Evolutionary conservation across 2,113 vertebrate species (phyloP), one percentile per base, ranked within the genome.

Genomic region (Merops nubicus): DNA sequence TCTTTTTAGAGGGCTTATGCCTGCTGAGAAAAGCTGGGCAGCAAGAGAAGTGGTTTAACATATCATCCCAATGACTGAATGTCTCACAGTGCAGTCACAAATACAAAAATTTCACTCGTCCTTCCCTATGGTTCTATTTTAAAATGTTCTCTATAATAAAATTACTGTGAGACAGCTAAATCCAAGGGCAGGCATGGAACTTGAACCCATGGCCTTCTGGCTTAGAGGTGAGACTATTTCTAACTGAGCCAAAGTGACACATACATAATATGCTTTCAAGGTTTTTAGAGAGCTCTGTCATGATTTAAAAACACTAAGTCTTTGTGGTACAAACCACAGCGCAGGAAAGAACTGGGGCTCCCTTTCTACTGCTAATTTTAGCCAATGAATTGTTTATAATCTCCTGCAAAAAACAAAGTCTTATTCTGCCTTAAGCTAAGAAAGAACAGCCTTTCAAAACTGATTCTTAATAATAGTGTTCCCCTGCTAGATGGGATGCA

Each of bases 151-250:
- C 53, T 91, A 77, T 73, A 91, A 36, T 93, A 67, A 93, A 95
- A 82, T 64, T 75, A 68, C 73, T 87, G 73, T 73, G 77, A 96
- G 77, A 87, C 81, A 87, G 77, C 87, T 87, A 51, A 64, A 87
- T 73, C 34, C 53, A 93, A 95, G 92, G 83, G 91, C 57, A 16
- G 93, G 86, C 86, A 87, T 76, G 77, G 88, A 97, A 93, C 70
- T 70, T 91, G 92, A 95, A 95, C 93, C 96, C 93, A 74, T 89
- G 94, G 84, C 94, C 97, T 93, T 93, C 88, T 93, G 91, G 68
- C 88, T 85, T 56, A 68, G 93, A 96, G 94, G 94, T 86, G 94
- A 95, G 90, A 97, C 80, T 85, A 91, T 74, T 95, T 65, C 88
- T 68, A 50, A 78, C 60, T 40, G 82, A 91, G 89, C 89, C 89